Conservation (phyloP, 2,113 vertebrate genomes). For the Xiphias gladius region DNA sequence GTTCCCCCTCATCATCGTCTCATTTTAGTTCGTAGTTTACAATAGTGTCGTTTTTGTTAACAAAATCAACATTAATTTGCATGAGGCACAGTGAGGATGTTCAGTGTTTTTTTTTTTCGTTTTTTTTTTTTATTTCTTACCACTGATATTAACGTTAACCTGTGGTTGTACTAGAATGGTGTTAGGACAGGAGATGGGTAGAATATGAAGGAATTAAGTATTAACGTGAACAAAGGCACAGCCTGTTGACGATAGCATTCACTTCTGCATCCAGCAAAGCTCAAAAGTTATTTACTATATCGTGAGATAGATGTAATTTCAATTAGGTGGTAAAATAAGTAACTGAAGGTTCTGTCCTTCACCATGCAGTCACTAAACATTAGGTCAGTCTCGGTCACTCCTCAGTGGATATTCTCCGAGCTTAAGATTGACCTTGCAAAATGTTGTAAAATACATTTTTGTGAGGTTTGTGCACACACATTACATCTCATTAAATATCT, state of each 20-base stretch:
- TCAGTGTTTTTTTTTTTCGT: no score
- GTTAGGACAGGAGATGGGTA: background rate
- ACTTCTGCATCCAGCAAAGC: background rate
- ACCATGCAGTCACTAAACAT: background rate
- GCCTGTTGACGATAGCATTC: background rate
- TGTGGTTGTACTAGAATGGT: background rate
- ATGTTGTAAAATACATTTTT: background rate
- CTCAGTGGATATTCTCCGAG: background rate
- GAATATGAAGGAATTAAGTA: background rate
- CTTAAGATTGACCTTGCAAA: background rate
- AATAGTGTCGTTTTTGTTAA: no score
- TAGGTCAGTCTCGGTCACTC: background rate
- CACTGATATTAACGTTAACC: background rate
- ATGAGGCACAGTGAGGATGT: rapidly evolving
- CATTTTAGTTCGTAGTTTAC: no score
- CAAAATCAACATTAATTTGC: no score
- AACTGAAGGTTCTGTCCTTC: background rate
- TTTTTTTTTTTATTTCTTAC: no score
- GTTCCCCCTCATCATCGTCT: no score
- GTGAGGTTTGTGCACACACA: background rate
- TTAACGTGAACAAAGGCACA: background rate
- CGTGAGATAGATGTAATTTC: background rate
- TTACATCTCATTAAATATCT: background rate
- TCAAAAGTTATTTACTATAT: background rate
- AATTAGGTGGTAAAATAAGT: no score